A percentile compares a stretch with the other conserved stretches of the same genome.
Evolutionary conservation across 2,888 invertebrate species (phyloP).

Genomic region (Octonoba sinensis): DNA sequence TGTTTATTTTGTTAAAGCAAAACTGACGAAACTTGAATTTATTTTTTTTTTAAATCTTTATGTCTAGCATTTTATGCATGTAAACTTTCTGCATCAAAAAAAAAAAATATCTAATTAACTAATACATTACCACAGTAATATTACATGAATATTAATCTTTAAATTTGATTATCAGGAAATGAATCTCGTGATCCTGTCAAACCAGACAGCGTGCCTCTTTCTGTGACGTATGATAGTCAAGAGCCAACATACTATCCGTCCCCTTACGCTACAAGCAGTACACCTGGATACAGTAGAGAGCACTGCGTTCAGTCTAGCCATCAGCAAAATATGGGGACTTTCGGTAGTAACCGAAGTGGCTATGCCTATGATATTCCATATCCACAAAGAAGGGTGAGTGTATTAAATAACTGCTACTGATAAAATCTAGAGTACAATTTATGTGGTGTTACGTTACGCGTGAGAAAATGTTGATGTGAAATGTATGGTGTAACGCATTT

Average conservation of each 20-base stretch:
- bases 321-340: slow-evolving; percentile 56
- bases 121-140: too few species aligned
- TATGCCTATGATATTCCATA: slow-evolving; percentile 63
- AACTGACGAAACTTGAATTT: too few species aligned
- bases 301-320: slow-evolving; percentile 21
- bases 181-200: slow-evolving; percentile 50
- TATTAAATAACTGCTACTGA: not conserved
- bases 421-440: too few species aligned
- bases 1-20: too few species aligned
- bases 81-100: too few species aligned
- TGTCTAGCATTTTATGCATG: too few species aligned
- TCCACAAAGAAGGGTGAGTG: slow-evolving; percentile 51
- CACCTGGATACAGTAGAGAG: slow-evolving; percentile 47
- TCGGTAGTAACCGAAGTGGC: slow-evolving; percentile 57
- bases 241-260: slow-evolving; percentile 64
- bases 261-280: slow-evolving; percentile 62
- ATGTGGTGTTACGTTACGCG: too few species aligned
- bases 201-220: slow-evolving; percentile 46
- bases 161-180: too few species aligned
- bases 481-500: too few species aligned
- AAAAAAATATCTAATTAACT: too few species aligned
- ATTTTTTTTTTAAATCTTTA: too few species aligned
- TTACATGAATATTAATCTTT: too few species aligned
- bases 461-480: not conserved
- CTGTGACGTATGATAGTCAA: slow-evolving; percentile 57